Conservation (phyloP, 2,113 vertebrate genomes). For the Buteo buteo region DNA sequence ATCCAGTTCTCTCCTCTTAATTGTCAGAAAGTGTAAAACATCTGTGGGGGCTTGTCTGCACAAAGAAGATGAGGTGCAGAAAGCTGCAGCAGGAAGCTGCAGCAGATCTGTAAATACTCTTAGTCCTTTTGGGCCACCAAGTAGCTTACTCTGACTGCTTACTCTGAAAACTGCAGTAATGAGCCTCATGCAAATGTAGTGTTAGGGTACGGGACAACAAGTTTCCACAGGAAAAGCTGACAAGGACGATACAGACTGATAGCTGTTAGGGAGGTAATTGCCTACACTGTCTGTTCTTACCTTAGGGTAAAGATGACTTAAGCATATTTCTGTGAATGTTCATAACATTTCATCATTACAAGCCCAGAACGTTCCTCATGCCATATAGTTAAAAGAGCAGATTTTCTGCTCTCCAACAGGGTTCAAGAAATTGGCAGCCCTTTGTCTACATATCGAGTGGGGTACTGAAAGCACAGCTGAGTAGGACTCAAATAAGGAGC, state of each 20-base stretch:
- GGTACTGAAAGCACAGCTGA: not conserved
- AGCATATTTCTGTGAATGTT: not conserved
- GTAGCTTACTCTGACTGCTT: not conserved
- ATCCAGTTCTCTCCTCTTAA: not conserved
- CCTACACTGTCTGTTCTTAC: not conserved
- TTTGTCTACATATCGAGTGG: accelerated
- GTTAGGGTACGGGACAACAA: not conserved
- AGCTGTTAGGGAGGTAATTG: not conserved
- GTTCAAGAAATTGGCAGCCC: not conserved
- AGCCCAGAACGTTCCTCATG: not conserved
- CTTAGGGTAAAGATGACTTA: not conserved
- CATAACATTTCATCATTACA: not conserved
- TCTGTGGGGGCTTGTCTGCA: not conserved
- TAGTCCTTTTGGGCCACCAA: not conserved
- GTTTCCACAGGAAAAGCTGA: not conserved
- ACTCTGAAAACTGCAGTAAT: not conserved
- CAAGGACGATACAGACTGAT: not conserved
- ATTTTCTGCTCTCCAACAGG: not conserved
- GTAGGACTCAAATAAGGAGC: not conserved
- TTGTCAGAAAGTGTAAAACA: not conserved
- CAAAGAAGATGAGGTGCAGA: not conserved
- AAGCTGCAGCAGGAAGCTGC: not conserved
- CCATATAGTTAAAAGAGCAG: not conserved
- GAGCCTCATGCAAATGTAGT: not conserved
- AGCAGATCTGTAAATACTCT: not conserved